Percentiles rank a stretch among this genome's conserved stretches.
Evolutionary conservation across 1,140 invertebrate genomes (phyloP).

Genomic region (Tribolium castaneum): DNA sequence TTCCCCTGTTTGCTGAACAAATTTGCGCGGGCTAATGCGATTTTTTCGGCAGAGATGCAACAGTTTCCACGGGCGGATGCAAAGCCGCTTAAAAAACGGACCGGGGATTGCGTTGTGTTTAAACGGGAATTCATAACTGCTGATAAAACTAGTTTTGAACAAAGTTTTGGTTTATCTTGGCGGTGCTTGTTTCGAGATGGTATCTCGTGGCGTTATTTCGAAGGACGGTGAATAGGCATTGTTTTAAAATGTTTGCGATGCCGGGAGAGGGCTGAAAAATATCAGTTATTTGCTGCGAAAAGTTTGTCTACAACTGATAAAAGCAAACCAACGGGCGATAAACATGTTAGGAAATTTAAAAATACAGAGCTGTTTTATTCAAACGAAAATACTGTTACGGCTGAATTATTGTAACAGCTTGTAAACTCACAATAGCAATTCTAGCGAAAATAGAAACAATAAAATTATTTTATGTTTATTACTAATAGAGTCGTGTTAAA

Average conservation of each 20-base stretch:
- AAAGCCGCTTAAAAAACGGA: not conserved
- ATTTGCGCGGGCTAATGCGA: not conserved
- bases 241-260: slow-evolving; percentile 32
- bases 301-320: not conserved
- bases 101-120: not conserved
- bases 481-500: too few relatives aligned
- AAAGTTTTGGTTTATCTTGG: slow-evolving; percentile 24
- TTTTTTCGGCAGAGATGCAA: not conserved
- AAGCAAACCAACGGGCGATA: not conserved
- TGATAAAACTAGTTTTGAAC: slow-evolving; percentile 26
- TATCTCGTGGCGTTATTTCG: slow-evolving; percentile 19
- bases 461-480: too few relatives aligned
- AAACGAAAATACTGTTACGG: too few relatives aligned
- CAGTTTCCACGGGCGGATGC: not conserved
- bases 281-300: not conserved
- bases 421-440: too few relatives aligned
- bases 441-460: too few relatives aligned
- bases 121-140: slow-evolving; percentile 8
- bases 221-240: slow-evolving; percentile 18
- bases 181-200: slow-evolving; percentile 3
- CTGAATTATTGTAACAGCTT: too few relatives aligned
- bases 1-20: not conserved
- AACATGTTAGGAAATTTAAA: not conserved
- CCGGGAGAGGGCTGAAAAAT: not conserved
- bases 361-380: too few relatives aligned